Evolutionary conservation across 2,888 invertebrate species (phyloP).

Genomic region (Tubiluchus corallicola): DNA sequence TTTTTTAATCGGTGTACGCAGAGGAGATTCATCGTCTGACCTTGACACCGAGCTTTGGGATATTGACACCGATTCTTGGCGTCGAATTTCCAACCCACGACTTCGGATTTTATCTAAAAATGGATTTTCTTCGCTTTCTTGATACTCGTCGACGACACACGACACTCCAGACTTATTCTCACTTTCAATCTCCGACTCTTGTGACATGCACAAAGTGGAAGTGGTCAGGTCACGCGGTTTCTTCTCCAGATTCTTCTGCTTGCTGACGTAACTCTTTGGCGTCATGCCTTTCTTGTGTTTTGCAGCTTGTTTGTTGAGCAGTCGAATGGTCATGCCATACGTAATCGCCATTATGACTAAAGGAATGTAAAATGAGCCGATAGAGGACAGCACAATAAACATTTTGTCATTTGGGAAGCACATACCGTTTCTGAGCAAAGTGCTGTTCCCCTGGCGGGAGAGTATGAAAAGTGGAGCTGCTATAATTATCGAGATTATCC

Average conservation of each 20-base stretch:
- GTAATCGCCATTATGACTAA: neutral
- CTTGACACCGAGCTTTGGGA: neutral
- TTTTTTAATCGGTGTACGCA: neutral
- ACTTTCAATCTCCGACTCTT: neutral
- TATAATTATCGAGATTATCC: neutral
- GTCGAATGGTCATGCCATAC: neutral
- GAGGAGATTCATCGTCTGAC: neutral
- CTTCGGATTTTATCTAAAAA: too few relatives aligned
- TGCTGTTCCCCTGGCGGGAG: neutral
- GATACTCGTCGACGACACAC: neutral
- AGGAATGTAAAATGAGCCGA: neutral
- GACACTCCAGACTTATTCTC: neutral
- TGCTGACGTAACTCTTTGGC: neutral
- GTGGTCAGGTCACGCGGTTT: neutral
- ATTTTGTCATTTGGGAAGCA: slow-evolving; percentile 1
- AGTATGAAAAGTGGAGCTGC: neutral
- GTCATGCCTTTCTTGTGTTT: neutral
- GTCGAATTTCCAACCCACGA: neutral
- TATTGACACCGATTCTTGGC: neutral
- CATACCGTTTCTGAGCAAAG: neutral
- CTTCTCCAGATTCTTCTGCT: neutral
- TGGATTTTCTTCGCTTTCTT: neutral
- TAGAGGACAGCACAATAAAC: neutral
- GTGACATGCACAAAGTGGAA: neutral
- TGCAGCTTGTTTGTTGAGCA: neutral